Evolutionary conservation across 2,888 invertebrate genomes (phyloP), one percentile per base, ranked within the genome.

Genomic region (Ceratothoa steindachneri): DNA sequence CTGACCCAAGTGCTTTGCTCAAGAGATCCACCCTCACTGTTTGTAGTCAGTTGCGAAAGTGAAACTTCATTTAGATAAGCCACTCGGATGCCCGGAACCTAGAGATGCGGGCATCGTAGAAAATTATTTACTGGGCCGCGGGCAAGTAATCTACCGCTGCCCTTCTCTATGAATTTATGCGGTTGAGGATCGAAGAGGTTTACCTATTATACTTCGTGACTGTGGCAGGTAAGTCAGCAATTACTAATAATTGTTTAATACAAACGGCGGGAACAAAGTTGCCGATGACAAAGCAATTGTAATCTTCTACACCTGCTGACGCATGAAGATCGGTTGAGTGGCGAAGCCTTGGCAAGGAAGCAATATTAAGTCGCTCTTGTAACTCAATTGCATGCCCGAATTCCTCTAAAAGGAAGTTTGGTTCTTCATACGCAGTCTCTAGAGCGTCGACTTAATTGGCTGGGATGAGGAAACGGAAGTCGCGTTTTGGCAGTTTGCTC

Each of bases 61-160:
- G 12, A 60, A 60, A 12, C n/a, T 22, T 15, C 22, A 22, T 60
- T 60, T 60, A 60, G 60, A 60, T 60, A 24, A 60, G n/a, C 27
- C 60, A 60, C 27, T 60, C 27, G 19, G 60, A 24, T 60, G 60
- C 60, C 60, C 60, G 60, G 60, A 60, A 60, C 60, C 27, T n/a
- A 60, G 60, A 60, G 60, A 60, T 60, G 60, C 27, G 60, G 60
- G 60, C 60, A 60, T 60, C 60, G 22, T 60, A 60, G 60, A 60
- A 60, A 60, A 60, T 60, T 60, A 60, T 60, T 60, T 60, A 60
- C 60, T 60, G 27, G 60, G 60, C 60, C 60, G 60, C 60, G 60
- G 60, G 60, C 60, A 60, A 60, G 60, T 60, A 24, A 60, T 60
- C 60, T 24, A 60, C 60, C 60, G 27, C 60, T 60, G 60, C 60